Percentiles rank a stretch among this genome's conserved stretches.
phyloP scores from a whole-genome alignment of 2,797 vertebrate species.

The Pygocentrus nattereri region DNA sequence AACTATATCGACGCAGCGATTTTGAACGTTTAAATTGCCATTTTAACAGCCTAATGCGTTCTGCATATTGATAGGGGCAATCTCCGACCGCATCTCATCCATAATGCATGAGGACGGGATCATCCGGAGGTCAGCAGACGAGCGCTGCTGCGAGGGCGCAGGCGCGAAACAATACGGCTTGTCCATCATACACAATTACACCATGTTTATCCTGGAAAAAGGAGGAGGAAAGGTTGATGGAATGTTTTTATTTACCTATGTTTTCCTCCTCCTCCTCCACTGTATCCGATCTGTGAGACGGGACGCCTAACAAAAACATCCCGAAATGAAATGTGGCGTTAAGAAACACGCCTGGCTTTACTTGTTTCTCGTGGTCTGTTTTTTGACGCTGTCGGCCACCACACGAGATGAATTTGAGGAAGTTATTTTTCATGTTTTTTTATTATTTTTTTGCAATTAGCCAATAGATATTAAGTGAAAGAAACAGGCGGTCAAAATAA shows the following conservation, averaged over 20 bases:
- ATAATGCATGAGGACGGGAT: constrained; percentile 92
- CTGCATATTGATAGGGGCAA: constrained; percentile 92
- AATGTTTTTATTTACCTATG: constrained; percentile 61
- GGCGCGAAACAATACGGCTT: constrained; percentile 52
- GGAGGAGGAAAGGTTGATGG: constrained; percentile 40
- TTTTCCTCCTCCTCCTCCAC: constrained; percentile 48
- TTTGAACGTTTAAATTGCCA: constrained; percentile 88
- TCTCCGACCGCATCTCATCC: constrained; percentile 88
- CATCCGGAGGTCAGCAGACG: constrained; percentile 95
- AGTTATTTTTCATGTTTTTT: too few species aligned
- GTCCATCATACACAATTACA: constrained; percentile 52
- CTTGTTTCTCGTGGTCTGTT: not conserved
- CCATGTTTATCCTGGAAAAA: constrained; percentile 59
- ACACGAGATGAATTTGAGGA: not conserved
- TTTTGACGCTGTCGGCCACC: not conserved
- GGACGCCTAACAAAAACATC: constrained; percentile 55
- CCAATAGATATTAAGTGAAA: too few species aligned
- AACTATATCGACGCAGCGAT: constrained; percentile 73
- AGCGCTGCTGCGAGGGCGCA: constrained; percentile 64
- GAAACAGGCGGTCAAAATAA: too few species aligned
- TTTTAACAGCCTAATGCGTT: constrained; percentile 88
- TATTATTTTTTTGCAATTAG: too few species aligned
- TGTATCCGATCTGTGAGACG: constrained; percentile 53
- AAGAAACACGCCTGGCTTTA: not conserved
- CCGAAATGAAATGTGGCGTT: constrained; percentile 3